These are phyloP conservation scores for Pangasius krempfi DNA, from an alignment of 2,797 vertebrate genomes.

Conservation along the genomic window DNA sequence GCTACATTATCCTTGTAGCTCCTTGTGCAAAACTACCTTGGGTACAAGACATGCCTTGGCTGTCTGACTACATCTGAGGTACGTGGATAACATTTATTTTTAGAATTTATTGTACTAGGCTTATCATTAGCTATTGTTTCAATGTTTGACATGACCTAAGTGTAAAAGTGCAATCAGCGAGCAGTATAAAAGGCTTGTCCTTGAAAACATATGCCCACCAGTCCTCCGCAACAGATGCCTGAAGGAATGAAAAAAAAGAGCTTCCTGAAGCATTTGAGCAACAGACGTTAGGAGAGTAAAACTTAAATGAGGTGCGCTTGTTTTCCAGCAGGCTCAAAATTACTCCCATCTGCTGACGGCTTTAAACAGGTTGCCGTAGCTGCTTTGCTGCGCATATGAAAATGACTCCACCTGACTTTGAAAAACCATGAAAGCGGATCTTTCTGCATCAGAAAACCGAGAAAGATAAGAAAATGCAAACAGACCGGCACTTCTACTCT, in stretches of 20 bases:
- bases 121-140: constrained; percentile 32
- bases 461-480: not conserved
- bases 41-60: not conserved
- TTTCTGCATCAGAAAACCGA: not conserved
- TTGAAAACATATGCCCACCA: constrained; percentile 50
- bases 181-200: constrained; percentile 37
- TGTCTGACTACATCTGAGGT: not conserved
- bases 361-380: constrained; percentile 33
- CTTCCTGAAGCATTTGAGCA: constrained; percentile 47
- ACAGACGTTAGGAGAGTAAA: constrained; percentile 40
- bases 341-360: constrained; percentile 42
- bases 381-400: not conserved
- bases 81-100: not conserved
- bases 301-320: constrained; percentile 50
- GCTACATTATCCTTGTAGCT: not conserved
- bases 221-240: constrained; percentile 33
- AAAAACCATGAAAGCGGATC: not conserved
- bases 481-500: not conserved
- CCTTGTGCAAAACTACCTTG: not conserved
- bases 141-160: constrained; percentile 42
- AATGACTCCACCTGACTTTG: constrained; percentile 35
- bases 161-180: constrained; percentile 33
- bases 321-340: constrained; percentile 46
- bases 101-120: not conserved
- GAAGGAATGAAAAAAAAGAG: constrained; percentile 6